phyloP scores from a whole-genome alignment of 2,113 vertebrate species.

The Dicerorhinus sumatrensis region DNA sequence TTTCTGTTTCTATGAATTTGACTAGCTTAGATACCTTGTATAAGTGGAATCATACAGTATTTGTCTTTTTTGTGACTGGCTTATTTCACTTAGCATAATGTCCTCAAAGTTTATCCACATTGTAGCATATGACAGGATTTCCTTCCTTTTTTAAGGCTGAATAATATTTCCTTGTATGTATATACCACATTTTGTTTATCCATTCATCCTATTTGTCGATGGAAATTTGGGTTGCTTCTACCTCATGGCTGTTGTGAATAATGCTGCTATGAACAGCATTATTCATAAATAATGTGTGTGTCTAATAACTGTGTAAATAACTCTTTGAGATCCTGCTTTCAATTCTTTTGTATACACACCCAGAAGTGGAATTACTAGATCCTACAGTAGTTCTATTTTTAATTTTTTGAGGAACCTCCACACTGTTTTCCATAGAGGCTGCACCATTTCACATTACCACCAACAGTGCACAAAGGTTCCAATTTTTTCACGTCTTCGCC shows the following conservation, averaged over 20 bases:
- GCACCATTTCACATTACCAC: neutral
- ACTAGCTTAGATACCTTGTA: neutral
- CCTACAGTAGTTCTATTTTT: neutral
- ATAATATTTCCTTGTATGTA: neutral
- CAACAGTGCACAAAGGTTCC: neutral
- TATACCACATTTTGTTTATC: neutral
- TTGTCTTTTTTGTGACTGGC: neutral
- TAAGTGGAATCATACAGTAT: neutral
- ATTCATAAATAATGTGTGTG: no score
- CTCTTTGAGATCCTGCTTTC: neutral
- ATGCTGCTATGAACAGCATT: neutral
- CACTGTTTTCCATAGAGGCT: neutral
- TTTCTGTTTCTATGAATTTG: neutral
- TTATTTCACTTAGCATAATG: neutral
- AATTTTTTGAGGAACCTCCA: neutral
- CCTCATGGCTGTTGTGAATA: neutral
- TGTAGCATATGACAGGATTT: neutral
- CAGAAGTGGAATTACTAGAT: neutral
- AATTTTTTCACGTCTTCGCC: neutral
- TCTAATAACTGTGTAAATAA: neutral
- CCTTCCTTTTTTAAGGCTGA: constrained; percentile 5
- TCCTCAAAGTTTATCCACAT: neutral
- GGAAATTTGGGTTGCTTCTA: neutral
- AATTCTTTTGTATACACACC: neutral
- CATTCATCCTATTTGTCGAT: neutral